A percentile compares a stretch with the other conserved stretches of the same genome.
Evolutionary conservation across 2,113 vertebrate species (phyloP).

Genomic region (Trogon surrucura): DNA sequence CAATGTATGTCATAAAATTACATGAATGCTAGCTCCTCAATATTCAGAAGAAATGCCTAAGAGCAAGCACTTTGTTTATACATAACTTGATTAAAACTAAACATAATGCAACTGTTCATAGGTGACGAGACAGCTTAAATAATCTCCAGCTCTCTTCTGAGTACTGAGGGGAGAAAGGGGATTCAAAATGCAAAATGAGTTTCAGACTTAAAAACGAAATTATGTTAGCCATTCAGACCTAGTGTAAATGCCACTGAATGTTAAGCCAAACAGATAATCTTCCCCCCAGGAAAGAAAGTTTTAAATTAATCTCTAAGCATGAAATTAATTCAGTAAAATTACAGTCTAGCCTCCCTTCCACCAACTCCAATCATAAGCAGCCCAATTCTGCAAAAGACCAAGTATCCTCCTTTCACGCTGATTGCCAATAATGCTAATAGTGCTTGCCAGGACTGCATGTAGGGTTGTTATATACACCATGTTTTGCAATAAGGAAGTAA

Average conservation of each 20-base stretch:
- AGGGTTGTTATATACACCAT: background rate
- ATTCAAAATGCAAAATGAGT: constrained; percentile 23
- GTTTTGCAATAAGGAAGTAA: background rate
- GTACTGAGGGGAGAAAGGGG: background rate
- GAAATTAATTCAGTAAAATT: constrained; percentile 15
- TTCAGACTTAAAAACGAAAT: constrained; percentile 7
- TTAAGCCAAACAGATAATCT: background rate
- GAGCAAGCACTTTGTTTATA: background rate
- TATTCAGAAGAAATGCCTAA: background rate
- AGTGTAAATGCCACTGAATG: background rate
- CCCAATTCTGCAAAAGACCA: background rate
- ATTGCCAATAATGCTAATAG: background rate
- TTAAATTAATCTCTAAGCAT: background rate
- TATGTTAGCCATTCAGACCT: background rate
- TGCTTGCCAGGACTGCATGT: background rate
- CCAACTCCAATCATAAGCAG: background rate
- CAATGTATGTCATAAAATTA: background rate
- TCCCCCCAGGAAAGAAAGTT: background rate
- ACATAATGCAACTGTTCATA: background rate
- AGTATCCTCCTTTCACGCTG: background rate
- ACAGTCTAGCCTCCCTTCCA: background rate
- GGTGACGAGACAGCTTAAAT: background rate
- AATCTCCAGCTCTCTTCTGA: background rate
- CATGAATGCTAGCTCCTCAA: background rate
- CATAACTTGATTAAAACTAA: constrained; percentile 9